Conservation (phyloP, 2,888 invertebrate genomes). For the Chirona hameri region DNA sequence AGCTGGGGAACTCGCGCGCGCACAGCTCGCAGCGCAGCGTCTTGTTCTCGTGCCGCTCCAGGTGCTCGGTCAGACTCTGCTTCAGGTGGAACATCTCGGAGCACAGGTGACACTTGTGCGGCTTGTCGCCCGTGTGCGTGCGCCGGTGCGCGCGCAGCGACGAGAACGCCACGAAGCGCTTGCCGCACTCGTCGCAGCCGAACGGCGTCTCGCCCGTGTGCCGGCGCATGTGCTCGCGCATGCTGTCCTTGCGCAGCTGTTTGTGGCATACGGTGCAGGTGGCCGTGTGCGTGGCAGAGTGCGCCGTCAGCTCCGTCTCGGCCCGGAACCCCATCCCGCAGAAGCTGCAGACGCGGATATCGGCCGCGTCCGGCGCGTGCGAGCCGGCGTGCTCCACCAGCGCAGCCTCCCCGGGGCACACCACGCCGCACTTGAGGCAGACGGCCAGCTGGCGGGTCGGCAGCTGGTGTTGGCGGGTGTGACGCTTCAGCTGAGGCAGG, state of each 20-base stretch:
- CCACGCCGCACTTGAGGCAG: slow-evolving; percentile 11
- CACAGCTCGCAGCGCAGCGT: slow-evolving; percentile 37
- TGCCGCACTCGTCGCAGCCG: slow-evolving; percentile 39
- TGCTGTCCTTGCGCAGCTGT: slow-evolving; percentile 37
- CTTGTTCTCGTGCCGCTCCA: slow-evolving; percentile 37
- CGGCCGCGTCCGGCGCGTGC: neutral
- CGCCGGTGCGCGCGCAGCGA: slow-evolving; percentile 66
- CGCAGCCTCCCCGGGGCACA: neutral
- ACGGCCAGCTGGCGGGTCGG: neutral
- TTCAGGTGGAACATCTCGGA: slow-evolving; percentile 60
- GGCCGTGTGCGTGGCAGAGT: neutral
- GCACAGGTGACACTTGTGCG: slow-evolving; percentile 67
- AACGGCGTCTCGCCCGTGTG: slow-evolving; percentile 40
- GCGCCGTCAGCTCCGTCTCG: neutral
- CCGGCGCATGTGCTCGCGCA: slow-evolving; percentile 40
- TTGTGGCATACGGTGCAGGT: slow-evolving; percentile 36
- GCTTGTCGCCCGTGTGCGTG: slow-evolving; percentile 68
- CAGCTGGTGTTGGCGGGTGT: neutral
- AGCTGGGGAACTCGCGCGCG: slow-evolving; percentile 39
- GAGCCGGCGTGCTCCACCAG: neutral
- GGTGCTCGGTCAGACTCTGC: slow-evolving; percentile 36
- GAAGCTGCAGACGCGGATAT: neutral
- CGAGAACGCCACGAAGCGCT: slow-evolving; percentile 39
- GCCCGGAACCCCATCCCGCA: neutral
- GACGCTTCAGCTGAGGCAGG: slow-evolving; percentile 6